phyloP scores from a whole-genome alignment of 2,113 vertebrate genomes.

The Pterocles gutturalis region DNA sequence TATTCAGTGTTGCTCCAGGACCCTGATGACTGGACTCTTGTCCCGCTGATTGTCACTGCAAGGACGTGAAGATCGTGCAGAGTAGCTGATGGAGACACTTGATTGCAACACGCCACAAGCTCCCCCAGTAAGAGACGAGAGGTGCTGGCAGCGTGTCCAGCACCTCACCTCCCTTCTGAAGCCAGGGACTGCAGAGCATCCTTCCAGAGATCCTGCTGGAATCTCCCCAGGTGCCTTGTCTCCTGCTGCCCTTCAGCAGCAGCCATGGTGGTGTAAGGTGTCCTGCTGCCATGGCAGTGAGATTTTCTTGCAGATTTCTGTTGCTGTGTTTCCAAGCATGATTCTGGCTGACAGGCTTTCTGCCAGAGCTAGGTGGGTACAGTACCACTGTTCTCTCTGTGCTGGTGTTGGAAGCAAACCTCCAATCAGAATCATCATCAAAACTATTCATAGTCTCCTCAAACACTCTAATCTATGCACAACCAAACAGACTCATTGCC shows the following conservation, averaged over 20 bases:
- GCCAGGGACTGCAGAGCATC: neutral
- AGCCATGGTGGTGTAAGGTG: rapidly evolving
- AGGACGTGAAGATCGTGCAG: neutral
- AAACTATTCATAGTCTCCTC: neutral
- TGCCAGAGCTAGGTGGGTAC: neutral
- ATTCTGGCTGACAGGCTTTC: rapidly evolving
- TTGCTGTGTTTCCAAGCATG: neutral
- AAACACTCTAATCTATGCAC: neutral
- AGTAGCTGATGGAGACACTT: neutral
- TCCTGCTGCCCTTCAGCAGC: neutral
- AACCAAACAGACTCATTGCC: rapidly evolving
- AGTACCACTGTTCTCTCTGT: neutral
- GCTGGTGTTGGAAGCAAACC: neutral
- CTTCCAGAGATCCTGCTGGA: neutral
- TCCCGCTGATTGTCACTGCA: neutral
- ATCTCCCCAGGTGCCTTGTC: neutral
- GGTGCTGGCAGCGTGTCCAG: neutral
- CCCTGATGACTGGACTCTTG: neutral
- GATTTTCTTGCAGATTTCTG: neutral
- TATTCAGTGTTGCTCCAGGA: neutral
- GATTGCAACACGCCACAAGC: neutral
- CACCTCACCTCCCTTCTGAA: rapidly evolving
- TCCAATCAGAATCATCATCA: neutral
- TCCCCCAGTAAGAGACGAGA: neutral
- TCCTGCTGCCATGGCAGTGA: neutral